These are phyloP conservation scores for Ceyx margarethae DNA, from an alignment of 2,113 vertebrate genomes.

Conservation along the genomic window DNA sequence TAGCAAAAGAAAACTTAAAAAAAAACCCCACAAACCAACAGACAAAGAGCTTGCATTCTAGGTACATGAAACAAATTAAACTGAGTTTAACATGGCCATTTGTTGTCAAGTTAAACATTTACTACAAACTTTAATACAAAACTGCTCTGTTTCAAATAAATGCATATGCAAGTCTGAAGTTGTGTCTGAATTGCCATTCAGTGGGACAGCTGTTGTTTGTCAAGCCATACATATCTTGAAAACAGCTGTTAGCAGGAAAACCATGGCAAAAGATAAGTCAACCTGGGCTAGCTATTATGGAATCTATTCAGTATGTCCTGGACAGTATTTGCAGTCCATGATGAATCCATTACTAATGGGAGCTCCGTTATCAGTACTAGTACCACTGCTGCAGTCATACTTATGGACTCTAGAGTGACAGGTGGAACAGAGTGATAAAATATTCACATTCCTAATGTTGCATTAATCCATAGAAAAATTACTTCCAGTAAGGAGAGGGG, in stretches of 20 bases:
- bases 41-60: neutral
- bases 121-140: neutral
- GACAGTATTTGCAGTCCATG: neutral
- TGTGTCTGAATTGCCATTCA: neutral
- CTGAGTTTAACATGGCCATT: neutral
- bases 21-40: neutral
- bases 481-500: no score
- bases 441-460: neutral
- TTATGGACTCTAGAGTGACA: neutral
- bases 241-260: neutral
- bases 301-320: neutral
- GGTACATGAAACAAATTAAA: neutral
- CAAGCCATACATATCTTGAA: neutral
- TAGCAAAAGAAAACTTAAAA: neutral
- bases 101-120: neutral
- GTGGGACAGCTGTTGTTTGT: neutral
- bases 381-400: accelerated
- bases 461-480: neutral
- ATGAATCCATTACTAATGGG: neutral
- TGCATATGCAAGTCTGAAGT: neutral
- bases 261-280: neutral
- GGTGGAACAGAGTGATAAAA: neutral
- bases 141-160: neutral
- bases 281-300: accelerated
- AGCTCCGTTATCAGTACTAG: neutral